Conservation (phyloP, 2,888 invertebrate genomes). For the Teleiodes luculella region DNA sequence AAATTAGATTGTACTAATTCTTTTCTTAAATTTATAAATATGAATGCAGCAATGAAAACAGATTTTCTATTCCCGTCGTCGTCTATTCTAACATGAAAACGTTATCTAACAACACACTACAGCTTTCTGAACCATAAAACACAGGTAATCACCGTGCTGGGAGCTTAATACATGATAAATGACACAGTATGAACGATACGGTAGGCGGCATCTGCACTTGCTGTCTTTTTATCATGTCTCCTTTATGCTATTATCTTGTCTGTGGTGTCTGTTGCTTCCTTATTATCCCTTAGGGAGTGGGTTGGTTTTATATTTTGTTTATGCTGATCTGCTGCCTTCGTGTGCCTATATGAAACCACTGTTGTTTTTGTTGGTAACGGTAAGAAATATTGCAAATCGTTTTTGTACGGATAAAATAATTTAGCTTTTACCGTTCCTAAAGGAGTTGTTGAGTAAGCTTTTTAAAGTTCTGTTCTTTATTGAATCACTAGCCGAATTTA, state of each 20-base stretch:
- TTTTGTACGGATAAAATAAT: too few relatives aligned
- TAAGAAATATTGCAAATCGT: too few relatives aligned
- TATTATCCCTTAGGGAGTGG: conserved; percentile 11
- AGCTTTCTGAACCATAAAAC: conserved; percentile 47
- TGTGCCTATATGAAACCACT: background rate
- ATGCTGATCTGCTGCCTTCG: background rate
- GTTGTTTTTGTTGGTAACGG: too few relatives aligned
- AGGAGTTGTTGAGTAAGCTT: too few relatives aligned
- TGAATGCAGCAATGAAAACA: background rate
- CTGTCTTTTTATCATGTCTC: conserved; percentile 1
- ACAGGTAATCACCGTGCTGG: conserved; percentile 29
- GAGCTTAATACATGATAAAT: conserved; percentile 25
- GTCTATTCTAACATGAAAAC: background rate
- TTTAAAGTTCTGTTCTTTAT: too few relatives aligned
- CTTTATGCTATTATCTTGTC: conserved; percentile 9
- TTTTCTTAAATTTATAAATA: too few relatives aligned
- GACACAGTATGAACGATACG: conserved; percentile 1
- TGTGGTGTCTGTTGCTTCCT: conserved; percentile 5
- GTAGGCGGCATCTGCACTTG: background rate
- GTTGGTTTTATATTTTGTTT: background rate
- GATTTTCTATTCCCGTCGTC: background rate
- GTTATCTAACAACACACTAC: conserved; percentile 32
- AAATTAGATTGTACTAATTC: too few relatives aligned
- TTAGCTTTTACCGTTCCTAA: too few relatives aligned
- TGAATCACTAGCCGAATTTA: too few relatives aligned